Percentiles rank a stretch among this genome's conserved stretches.
These are phyloP conservation scores for Turritopsis dohrnii DNA, from an alignment of 30 jellyfish, hydroid and myxozoan genomes.

Conservation along the genomic window DNA sequence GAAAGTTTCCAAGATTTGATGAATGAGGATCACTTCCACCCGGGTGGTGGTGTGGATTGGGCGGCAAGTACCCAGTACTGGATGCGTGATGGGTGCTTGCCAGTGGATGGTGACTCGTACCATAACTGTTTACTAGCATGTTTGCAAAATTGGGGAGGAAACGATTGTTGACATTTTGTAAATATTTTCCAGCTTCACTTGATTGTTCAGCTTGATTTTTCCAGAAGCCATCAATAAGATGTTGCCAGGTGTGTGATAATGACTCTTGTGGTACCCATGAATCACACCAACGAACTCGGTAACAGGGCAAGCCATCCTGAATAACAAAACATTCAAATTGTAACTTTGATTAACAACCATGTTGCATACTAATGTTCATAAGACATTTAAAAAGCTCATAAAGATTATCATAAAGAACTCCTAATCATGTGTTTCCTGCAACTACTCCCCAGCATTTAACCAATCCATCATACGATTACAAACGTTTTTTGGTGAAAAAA, in stretches of 20 bases:
- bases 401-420: too few relatives aligned
- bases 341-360: too few relatives aligned
- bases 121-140: background rate
- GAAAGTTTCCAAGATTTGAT: background rate
- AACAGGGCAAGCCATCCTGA: constrained; percentile 4
- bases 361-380: too few relatives aligned
- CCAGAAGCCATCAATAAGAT: constrained; percentile 23
- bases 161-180: constrained; percentile 7
- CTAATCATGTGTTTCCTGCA: too few relatives aligned
- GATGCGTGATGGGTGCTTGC: background rate
- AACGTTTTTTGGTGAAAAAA: too few relatives aligned
- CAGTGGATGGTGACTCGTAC: background rate
- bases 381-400: too few relatives aligned
- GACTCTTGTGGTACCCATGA: constrained; percentile 22
- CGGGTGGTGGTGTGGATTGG: background rate
- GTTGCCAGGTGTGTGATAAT: constrained; percentile 21
- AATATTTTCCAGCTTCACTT: background rate
- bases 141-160: constrained; percentile 10
- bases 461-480: too few relatives aligned
- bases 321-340: background rate
- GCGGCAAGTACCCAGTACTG: background rate
- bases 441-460: too few relatives aligned
- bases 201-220: constrained; percentile 22
- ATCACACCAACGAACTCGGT: constrained; percentile 25
- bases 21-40: background rate